Percentiles rank a stretch among this genome's conserved stretches.
phyloP scores from a whole-genome alignment of 2,113 vertebrate genomes.

The Chaetorhynchus papuensis region DNA sequence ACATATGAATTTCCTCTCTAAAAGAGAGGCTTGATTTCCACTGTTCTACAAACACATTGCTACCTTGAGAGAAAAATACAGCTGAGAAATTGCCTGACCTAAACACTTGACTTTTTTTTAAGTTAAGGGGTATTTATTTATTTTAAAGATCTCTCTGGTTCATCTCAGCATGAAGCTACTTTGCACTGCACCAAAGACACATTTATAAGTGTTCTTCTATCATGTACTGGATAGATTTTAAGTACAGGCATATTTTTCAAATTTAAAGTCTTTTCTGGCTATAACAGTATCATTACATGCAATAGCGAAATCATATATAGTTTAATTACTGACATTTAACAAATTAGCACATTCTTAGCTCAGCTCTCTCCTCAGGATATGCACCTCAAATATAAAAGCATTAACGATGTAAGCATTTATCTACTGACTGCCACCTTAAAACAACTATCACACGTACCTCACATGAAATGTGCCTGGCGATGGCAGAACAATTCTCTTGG shows the following conservation, averaged over 20 bases:
- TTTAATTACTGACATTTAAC: not conserved
- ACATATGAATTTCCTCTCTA: fast-evolving
- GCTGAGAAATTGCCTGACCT: not conserved
- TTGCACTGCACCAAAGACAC: not conserved
- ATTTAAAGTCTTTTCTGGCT: not conserved
- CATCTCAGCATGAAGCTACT: not conserved
- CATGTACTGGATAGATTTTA: fast-evolving
- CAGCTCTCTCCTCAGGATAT: not conserved
- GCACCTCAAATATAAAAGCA: not conserved
- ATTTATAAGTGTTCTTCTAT: not conserved
- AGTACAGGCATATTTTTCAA: not conserved
- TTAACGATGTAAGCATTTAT: not conserved
- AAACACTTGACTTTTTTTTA: not conserved
- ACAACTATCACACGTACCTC: not conserved
- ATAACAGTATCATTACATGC: not conserved
- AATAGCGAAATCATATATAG: not conserved
- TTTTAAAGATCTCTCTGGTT: not conserved
- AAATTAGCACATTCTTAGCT: not conserved
- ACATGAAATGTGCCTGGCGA: fast-evolving
- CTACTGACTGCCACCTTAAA: not conserved
- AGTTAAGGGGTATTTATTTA: not conserved
- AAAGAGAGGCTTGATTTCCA: not conserved
- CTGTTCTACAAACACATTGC: not conserved
- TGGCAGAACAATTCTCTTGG: not conserved
- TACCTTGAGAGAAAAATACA: not conserved